Evolutionary conservation across 2,113 vertebrate species (phyloP).

Genomic region (Leucopsar rothschildi): DNA sequence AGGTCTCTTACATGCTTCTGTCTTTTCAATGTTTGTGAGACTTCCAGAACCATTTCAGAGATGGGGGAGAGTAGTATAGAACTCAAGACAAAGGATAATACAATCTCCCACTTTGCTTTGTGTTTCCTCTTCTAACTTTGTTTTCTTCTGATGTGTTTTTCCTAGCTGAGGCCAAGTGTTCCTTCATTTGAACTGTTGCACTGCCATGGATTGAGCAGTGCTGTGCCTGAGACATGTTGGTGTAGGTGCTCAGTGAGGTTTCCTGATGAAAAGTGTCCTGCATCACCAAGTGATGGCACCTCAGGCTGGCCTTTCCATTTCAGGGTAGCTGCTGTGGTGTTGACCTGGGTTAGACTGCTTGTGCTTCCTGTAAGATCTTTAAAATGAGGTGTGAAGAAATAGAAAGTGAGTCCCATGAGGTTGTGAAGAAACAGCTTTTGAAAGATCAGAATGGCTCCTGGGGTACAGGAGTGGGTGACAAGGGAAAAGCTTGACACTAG

Average conservation of each 20-base stretch:
- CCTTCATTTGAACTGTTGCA: not conserved
- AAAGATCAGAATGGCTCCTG: not conserved
- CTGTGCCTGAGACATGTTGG: not conserved
- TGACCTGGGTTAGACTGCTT: not conserved
- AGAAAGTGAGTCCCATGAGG: not conserved
- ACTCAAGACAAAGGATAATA: not conserved
- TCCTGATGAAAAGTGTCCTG: not conserved
- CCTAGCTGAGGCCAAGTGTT: not conserved
- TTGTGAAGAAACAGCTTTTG: not conserved
- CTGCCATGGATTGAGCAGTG: not conserved
- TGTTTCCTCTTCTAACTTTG: not conserved
- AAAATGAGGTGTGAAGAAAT: not conserved
- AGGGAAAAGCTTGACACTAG: not conserved
- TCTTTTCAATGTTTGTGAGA: not conserved
- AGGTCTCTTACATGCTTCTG: not conserved
- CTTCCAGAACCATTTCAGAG: not conserved
- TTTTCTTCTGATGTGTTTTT: not conserved
- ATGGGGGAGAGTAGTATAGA: not conserved
- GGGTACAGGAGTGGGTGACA: not conserved
- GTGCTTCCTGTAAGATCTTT: not conserved
- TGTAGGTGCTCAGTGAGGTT: not conserved
- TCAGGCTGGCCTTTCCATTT: not conserved
- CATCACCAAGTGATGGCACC: not conserved
- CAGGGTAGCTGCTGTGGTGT: not conserved
- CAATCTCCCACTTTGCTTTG: not conserved